These are phyloP conservation scores for Artemia franciscana DNA, from an alignment of 1,140 invertebrate species.

Conservation along the genomic window DNA sequence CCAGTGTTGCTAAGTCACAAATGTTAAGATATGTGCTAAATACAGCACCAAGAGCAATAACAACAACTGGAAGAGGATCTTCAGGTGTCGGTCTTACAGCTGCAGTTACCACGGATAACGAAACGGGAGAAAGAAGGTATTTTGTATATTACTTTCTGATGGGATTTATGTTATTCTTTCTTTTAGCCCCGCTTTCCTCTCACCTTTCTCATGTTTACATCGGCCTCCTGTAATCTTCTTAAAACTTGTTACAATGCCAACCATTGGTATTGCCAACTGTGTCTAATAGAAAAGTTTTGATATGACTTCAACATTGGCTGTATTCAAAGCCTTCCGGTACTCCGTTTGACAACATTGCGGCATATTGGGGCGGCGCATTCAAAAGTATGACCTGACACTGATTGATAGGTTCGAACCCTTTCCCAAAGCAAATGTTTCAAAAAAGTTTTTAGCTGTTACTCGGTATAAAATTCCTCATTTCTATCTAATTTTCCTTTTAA, in stretches of 20 bases:
- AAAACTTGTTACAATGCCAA: neutral
- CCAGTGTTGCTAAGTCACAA: conserved; percentile 96
- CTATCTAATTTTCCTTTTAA: too few species aligned
- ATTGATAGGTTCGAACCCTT: too few species aligned
- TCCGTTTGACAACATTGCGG: too few species aligned
- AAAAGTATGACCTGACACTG: too few species aligned
- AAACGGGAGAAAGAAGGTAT: conserved; percentile 56
- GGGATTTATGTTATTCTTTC: neutral
- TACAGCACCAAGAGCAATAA: conserved; percentile 80
- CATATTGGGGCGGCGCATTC: too few species aligned
- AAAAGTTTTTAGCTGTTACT: too few species aligned
- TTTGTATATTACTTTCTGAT: conserved; percentile 4
- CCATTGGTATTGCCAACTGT: too few species aligned
- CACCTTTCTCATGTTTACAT: neutral
- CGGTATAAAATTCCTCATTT: too few species aligned
- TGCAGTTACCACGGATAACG: conserved; percentile 83
- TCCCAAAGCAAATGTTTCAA: too few species aligned
- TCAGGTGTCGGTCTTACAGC: conserved; percentile 96
- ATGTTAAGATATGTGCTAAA: conserved; percentile 77
- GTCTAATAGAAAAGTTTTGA: too few species aligned
- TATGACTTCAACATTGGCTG: too few species aligned
- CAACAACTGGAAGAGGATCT: conserved; percentile 77
- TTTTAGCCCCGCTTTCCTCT: neutral
- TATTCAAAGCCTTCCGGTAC: too few species aligned
- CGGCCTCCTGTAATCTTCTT: neutral